Conservation (phyloP, 1,140 invertebrate species). For the Nomia melanderi region DNA sequence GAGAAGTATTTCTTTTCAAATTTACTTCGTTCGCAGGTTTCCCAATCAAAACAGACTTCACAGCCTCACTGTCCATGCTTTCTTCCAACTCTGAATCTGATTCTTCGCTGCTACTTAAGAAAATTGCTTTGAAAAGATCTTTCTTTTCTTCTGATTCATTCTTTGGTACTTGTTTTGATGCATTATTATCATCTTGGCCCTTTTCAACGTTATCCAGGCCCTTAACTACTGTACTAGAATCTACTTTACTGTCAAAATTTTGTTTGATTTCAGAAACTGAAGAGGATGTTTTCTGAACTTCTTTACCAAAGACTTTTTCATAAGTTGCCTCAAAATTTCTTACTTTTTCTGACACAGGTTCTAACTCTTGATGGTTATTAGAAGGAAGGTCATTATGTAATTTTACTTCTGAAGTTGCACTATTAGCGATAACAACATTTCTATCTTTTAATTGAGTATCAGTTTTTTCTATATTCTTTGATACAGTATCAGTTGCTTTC, state of each 20-base stretch:
- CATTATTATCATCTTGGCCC: neutral
- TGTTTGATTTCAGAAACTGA: neutral
- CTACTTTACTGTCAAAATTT: neutral
- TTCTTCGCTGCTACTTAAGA: slow-evolving; percentile 84
- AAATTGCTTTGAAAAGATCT: slow-evolving; percentile 86
- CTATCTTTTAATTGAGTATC: slow-evolving; percentile 16
- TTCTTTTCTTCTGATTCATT: slow-evolving; percentile 81
- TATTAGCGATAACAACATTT: neutral
- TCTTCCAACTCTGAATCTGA: slow-evolving; percentile 78
- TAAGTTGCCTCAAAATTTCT: slow-evolving; percentile 71
- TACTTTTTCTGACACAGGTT: slow-evolving; percentile 63
- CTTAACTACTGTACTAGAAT: neutral
- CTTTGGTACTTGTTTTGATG: slow-evolving; percentile 14
- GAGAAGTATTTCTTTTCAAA: slow-evolving; percentile 84
- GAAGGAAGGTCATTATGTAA: slow-evolving; percentile 8
- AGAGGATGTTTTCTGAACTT: slow-evolving; percentile 28
- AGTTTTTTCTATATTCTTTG: neutral
- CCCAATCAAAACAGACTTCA: slow-evolving; percentile 71
- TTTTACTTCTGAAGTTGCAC: neutral
- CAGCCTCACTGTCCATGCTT: slow-evolving; percentile 70
- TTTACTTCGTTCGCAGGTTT: slow-evolving; percentile 75
- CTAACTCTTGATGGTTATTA: slow-evolving; percentile 14
- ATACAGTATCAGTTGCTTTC: slow-evolving; percentile 57
- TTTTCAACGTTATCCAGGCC: neutral
- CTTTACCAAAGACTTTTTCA: slow-evolving; percentile 69